Evolutionary conservation across 2,888 invertebrate species (phyloP), one percentile per base, ranked within the genome.

Genomic region (Trissolcus japonicus): DNA sequence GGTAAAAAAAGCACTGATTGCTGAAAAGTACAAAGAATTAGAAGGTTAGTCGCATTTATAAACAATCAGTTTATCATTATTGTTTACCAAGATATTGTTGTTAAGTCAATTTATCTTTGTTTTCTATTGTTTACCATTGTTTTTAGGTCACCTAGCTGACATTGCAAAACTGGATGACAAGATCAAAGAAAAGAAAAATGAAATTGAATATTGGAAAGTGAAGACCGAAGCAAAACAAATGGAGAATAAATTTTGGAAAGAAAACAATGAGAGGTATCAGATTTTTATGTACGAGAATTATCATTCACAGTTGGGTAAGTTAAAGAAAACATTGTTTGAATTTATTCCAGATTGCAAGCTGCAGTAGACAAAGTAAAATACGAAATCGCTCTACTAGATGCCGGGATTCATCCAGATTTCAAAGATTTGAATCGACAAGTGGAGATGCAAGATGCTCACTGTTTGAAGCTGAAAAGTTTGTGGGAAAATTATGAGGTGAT

Each of bases 401-500:
- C 57, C 14, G 53, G 19, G 14, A 43, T 71, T 25, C 25, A 62
- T 16, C 13, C 71, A 17, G 57, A 57, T 3, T 53, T 57, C 40
- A 53, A 40, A 11, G 57, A 71, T 57, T 51, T 56, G 40, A 19
- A 17, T 51, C 63, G 50, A 29, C 57, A 63, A 57, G n/a, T 25
- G 17, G 63, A 71, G 57, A 3, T 1, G 11, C 51, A 14, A 35
- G 57, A 71, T 14, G 57, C 62, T 16, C 35, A 63, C n/a, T 53
- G 43, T 46, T 25, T 19, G 17, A 63, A 63, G 57, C 19, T 71
- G 46, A 65, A 53, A 59, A 9, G 16, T 40, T 14, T 72, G 1
- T 72, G 72, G 72, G 72, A 72, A 46, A 59, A 14, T 4, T 65
- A 46, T 4, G 16, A 72, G 40, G 72, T 72, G 62, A 35, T 11